Percentiles rank a stretch among this genome's conserved stretches.
Conservation (phyloP, 2,113 vertebrate species). For the Paracanthobrama guichenoti region DNA sequence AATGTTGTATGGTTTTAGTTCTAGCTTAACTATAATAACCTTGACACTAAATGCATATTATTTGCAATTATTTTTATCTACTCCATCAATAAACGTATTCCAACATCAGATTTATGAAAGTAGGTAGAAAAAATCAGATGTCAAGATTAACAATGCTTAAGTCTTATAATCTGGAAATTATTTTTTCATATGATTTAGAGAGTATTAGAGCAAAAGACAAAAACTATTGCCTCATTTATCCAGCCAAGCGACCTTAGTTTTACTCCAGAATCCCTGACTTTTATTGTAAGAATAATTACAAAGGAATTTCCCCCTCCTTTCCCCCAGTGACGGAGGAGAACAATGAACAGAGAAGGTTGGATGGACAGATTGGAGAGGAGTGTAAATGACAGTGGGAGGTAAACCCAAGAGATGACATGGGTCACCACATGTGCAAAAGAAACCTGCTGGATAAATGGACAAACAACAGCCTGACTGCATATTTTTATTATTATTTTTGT, state of each 20-base stretch:
- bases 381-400: constrained; percentile 16
- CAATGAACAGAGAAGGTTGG: constrained; percentile 37
- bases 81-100: background rate
- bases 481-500: background rate
- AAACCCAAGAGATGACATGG: constrained; percentile 32
- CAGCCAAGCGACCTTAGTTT: background rate
- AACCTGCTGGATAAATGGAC: constrained; percentile 16
- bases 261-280: background rate
- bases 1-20: background rate
- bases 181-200: background rate
- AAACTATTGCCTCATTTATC: background rate
- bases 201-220: constrained; percentile 11
- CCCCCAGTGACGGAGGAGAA: constrained; percentile 22
- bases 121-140: background rate
- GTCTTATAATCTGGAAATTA: background rate
- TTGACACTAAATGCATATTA: background rate
- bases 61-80: background rate
- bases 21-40: background rate
- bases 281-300: constrained; percentile 8
- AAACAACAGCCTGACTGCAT: background rate
- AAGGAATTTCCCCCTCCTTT: constrained; percentile 36
- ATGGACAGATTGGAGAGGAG: constrained; percentile 30
- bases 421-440: constrained; percentile 39
- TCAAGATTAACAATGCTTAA: background rate
- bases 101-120: background rate